phyloP scores from a whole-genome alignment of 2,888 invertebrate genomes.

The Ferrisia virgata region DNA sequence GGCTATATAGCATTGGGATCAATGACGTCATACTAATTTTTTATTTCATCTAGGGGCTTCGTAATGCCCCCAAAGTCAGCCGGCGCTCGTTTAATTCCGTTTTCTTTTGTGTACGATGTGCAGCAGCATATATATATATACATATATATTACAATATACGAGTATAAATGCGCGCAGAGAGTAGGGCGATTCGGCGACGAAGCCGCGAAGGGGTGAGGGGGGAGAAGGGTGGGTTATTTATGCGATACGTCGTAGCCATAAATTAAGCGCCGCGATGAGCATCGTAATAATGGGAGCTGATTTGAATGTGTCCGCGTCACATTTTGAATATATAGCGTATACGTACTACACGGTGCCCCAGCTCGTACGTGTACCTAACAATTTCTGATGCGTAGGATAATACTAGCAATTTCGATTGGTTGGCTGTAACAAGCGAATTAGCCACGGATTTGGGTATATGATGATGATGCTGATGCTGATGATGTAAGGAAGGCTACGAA shows the following conservation, averaged over 20 bases:
- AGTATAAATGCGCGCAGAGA: too few species aligned
- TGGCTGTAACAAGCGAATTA: not conserved
- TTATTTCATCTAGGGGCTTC: constrained; percentile 14
- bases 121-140: too few species aligned
- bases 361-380: not conserved
- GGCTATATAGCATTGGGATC: not conserved
- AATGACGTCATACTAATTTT: constrained; percentile 28
- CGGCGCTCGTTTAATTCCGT: constrained; percentile 37
- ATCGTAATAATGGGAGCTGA: constrained; percentile 13
- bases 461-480: too few species aligned
- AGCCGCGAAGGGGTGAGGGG: too few species aligned
- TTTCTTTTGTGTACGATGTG: constrained; percentile 21
- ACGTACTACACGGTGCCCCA: too few species aligned
- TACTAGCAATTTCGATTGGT: not conserved
- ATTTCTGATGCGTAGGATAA: not conserved
- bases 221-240: constrained; percentile 1
- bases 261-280: constrained; percentile 21
- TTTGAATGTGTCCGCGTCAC: not conserved
- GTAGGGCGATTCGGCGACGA: too few species aligned
- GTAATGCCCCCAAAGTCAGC: constrained; percentile 17
- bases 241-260: constrained; percentile 36
- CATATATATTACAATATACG: too few species aligned
- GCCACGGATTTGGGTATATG: not conserved
- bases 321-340: too few species aligned
- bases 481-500: too few species aligned